These are phyloP conservation scores for Neostethus bicornis DNA, from an alignment of 2,797 vertebrate genomes.

Conservation along the genomic window DNA sequence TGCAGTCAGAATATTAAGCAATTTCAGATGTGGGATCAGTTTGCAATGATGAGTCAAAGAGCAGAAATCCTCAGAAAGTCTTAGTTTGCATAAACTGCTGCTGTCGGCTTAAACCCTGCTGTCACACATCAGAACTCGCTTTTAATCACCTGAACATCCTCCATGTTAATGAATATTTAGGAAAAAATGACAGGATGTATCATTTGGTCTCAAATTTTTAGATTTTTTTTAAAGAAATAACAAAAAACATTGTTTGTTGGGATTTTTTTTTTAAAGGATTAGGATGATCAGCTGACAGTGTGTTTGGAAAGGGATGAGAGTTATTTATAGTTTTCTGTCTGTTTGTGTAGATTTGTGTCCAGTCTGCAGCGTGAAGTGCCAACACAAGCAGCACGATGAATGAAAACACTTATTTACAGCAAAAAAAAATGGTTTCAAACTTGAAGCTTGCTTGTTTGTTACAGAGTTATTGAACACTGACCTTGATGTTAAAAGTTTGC, in stretches of 20 bases:
- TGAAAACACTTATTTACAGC: background rate
- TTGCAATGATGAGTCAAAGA: slow-evolving; percentile 54
- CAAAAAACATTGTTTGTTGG: no score
- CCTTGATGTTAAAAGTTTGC: background rate
- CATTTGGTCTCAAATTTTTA: background rate
- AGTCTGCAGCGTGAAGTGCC: slow-evolving; percentile 16
- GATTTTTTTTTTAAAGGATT: slow-evolving; percentile 14
- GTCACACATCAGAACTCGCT: slow-evolving; percentile 41
- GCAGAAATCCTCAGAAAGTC: slow-evolving; percentile 52
- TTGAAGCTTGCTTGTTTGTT: slow-evolving; percentile 2
- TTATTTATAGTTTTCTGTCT: slow-evolving; percentile 26
- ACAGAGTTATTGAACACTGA: slow-evolving; percentile 4
- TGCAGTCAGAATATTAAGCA: slow-evolving; percentile 46
- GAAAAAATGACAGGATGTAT: background rate
- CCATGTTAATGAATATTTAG: background rate
- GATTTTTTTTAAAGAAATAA: no score
- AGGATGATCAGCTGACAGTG: slow-evolving; percentile 26
- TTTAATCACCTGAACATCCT: background rate
- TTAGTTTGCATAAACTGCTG: slow-evolving; percentile 51
- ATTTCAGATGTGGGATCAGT: slow-evolving; percentile 49
- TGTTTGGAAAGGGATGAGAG: slow-evolving; percentile 6
- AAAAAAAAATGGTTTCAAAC: slow-evolving; percentile 7
- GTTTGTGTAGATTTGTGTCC: slow-evolving; percentile 8
- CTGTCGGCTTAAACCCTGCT: slow-evolving; percentile 39
- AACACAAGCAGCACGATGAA: slow-evolving; percentile 4